Conservation (phyloP, 2,888 invertebrate species). For the Baccha elongata region DNA sequence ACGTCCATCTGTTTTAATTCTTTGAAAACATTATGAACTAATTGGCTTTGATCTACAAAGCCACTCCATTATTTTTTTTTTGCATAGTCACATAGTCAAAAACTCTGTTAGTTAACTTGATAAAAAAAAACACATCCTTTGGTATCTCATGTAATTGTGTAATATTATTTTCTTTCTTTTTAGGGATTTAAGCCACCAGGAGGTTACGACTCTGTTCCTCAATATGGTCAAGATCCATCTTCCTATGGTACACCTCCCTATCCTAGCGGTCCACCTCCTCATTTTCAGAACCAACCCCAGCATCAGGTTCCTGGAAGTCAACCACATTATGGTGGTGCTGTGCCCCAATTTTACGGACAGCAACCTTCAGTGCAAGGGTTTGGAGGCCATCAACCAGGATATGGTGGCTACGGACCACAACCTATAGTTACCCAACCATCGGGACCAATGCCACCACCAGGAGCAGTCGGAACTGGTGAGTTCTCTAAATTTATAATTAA, state of each 20-base stretch:
- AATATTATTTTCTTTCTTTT: background rate
- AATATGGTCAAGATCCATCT: slow-evolving; percentile 76
- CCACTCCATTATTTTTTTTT: too few species aligned
- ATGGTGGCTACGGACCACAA: slow-evolving; percentile 74
- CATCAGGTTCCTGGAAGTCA: background rate
- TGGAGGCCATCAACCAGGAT: slow-evolving; percentile 76
- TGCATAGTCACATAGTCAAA: too few species aligned
- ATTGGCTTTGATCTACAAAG: too few species aligned
- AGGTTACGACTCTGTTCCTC: slow-evolving; percentile 81
- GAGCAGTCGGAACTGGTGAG: slow-evolving; percentile 43
- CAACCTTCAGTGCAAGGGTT: slow-evolving; percentile 17
- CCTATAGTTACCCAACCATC: slow-evolving; percentile 80
- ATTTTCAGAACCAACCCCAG: slow-evolving; percentile 63
- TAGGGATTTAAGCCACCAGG: slow-evolving; percentile 79
- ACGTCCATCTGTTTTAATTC: too few species aligned
- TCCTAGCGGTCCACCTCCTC: slow-evolving; percentile 58
- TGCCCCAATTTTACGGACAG: slow-evolving; percentile 53
- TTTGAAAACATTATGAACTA: too few species aligned
- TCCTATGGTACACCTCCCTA: slow-evolving; percentile 24
- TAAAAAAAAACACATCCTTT: too few species aligned
- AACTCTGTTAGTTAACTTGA: too few species aligned
- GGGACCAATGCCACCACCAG: slow-evolving; percentile 63
- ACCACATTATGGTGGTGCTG: slow-evolving; percentile 39
- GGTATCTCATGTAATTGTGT: background rate
- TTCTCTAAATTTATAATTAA: background rate